phyloP scores from a whole-genome alignment of 2,888 invertebrate species.

The Nemoura dubitans region DNA sequence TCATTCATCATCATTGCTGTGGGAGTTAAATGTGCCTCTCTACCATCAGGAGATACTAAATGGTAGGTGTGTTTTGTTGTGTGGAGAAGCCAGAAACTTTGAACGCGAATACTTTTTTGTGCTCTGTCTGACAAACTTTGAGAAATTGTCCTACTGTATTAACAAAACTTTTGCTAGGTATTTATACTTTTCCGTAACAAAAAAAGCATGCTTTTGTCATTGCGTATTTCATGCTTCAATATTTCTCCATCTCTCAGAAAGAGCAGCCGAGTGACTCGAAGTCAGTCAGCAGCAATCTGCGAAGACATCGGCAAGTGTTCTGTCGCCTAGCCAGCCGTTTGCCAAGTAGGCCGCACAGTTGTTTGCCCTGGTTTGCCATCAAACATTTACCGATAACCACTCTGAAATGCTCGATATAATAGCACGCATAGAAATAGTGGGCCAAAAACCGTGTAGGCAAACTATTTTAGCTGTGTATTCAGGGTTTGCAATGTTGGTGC shows the following conservation, averaged over 20 bases:
- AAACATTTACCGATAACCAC: neutral
- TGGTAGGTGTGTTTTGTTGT: neutral
- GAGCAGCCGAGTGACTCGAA: neutral
- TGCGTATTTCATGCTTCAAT: neutral
- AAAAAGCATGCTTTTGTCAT: neutral
- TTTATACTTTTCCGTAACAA: neutral
- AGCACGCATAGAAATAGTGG: neutral
- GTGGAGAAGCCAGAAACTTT: neutral
- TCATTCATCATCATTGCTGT: neutral
- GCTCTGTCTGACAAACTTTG: neutral
- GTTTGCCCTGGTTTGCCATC: neutral
- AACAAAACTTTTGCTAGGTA: neutral
- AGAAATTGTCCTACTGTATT: neutral
- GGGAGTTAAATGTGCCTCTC: neutral
- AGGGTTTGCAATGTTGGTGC: neutral
- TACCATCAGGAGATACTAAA: neutral
- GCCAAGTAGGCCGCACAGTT: neutral
- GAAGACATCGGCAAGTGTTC: no score
- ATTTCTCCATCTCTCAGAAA: neutral
- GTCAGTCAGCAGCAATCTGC: neutral
- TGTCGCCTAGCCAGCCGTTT: no score
- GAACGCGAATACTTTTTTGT: neutral
- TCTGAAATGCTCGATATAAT: neutral
- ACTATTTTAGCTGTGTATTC: neutral
- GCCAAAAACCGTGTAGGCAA: neutral